Evolutionary conservation across 2,113 vertebrate genomes (phyloP).

Genomic region (Mola mola): DNA sequence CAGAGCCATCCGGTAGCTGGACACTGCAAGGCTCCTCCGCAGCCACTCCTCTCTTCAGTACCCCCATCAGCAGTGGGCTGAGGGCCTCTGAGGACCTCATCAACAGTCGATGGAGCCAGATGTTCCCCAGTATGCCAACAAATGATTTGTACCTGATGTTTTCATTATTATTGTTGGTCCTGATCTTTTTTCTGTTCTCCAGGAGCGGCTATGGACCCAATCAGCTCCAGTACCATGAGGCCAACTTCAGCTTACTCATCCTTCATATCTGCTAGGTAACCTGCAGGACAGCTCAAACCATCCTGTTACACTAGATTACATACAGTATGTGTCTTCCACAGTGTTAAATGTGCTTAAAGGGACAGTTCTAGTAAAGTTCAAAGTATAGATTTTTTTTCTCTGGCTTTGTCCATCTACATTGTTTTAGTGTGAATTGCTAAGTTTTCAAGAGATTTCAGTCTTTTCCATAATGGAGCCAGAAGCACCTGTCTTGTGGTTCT

Average conservation of each 20-base stretch:
- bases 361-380: too few relatives aligned
- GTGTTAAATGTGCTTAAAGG: too few relatives aligned
- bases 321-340: too few relatives aligned
- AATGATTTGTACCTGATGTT: too few relatives aligned
- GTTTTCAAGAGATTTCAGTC: too few relatives aligned
- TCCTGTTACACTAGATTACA: too few relatives aligned
- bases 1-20: conserved; percentile 73
- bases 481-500: too few relatives aligned
- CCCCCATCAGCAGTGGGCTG: conserved; percentile 25
- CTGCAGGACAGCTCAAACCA: too few relatives aligned
- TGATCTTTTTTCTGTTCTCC: conserved; percentile 12
- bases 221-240: conserved; percentile 35
- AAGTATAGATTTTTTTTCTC: too few relatives aligned
- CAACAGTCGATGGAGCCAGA: conserved; percentile 84
- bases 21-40: conserved; percentile 1
- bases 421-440: too few relatives aligned
- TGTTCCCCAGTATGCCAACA: conserved; percentile 82
- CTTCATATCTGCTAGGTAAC: conserved; percentile 68
- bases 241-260: conserved; percentile 40
- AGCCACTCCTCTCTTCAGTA: conserved; percentile 38
- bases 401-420: too few relatives aligned
- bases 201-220: conserved; percentile 61
- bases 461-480: too few relatives aligned
- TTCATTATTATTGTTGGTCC: background rate
- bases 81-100: conserved; percentile 76